These are phyloP conservation scores for Steromphala cineraria DNA, from an alignment of 2,888 invertebrate genomes.

Conservation along the genomic window DNA sequence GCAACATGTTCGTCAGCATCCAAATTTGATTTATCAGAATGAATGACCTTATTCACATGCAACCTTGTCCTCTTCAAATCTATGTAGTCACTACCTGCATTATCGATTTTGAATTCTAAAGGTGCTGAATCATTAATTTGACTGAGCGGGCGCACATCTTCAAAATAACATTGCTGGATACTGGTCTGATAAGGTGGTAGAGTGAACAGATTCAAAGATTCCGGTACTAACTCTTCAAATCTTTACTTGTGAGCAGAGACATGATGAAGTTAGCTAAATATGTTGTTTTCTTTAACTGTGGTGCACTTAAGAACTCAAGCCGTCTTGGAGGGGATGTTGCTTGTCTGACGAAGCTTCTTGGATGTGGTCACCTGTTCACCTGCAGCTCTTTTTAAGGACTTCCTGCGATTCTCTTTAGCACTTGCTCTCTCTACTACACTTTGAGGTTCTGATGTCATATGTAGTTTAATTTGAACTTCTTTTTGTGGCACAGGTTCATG, in stretches of 20 bases:
- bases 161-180: neutral
- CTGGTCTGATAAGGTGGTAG: neutral
- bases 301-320: neutral
- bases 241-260: neutral
- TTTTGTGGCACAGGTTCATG: neutral
- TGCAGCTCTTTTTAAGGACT: slow-evolving; percentile 4
- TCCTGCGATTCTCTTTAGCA: neutral
- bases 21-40: neutral
- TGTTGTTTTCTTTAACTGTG: neutral
- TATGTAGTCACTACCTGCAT: slow-evolving; percentile 8
- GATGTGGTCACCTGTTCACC: neutral
- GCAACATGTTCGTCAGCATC: neutral
- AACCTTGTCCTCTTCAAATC: neutral
- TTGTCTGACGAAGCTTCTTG: slow-evolving; percentile 3
- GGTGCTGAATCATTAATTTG: neutral
- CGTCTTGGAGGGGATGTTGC: slow-evolving; percentile 15
- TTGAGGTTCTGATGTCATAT: neutral
- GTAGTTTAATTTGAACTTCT: neutral
- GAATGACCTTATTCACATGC: slow-evolving; percentile 5
- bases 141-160: neutral
- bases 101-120: neutral
- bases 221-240: neutral
- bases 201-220: slow-evolving; percentile 1
- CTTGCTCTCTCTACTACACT: neutral
- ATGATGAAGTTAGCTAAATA: slow-evolving; percentile 1